A percentile compares a stretch with the other conserved stretches of the same genome.
These are phyloP conservation scores for Epizoanthus ramosus DNA, from an alignment of 92 coral and sea anemone species.

Conservation along the genomic window DNA sequence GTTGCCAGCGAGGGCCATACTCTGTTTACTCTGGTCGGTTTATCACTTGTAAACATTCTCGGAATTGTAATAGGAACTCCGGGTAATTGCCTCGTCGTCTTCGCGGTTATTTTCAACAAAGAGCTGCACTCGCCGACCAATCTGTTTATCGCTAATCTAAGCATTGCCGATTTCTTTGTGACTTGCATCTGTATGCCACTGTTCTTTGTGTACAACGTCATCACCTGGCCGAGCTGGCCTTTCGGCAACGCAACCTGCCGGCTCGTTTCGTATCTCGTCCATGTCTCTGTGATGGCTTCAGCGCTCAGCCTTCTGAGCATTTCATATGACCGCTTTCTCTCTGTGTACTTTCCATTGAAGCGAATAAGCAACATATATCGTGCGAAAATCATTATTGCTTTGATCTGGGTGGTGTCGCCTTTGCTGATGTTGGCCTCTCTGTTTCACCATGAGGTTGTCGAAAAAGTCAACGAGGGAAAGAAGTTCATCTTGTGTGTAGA, in stretches of 20 bases:
- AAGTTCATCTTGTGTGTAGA: slow-evolving; percentile 61
- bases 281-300: slow-evolving; percentile 83
- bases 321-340: slow-evolving; percentile 76
- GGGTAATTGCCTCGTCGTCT: slow-evolving; percentile 71
- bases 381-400: slow-evolving; percentile 58
- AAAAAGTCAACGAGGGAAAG: slow-evolving; percentile 33
- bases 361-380: slow-evolving; percentile 52
- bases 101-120: slow-evolving; percentile 69
- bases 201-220: slow-evolving; percentile 74
- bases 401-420: slow-evolving; percentile 81
- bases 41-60: slow-evolving; percentile 59
- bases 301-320: slow-evolving; percentile 76
- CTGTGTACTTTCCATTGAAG: slow-evolving; percentile 72
- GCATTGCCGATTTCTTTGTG: slow-evolving; percentile 71
- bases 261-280: slow-evolving; percentile 67
- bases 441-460: slow-evolving; percentile 60
- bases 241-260: slow-evolving; percentile 69
- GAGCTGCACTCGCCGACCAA: slow-evolving; percentile 75
- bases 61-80: slow-evolving; percentile 61
- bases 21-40: slow-evolving; percentile 43
- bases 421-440: slow-evolving; percentile 71
- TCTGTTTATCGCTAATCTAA: slow-evolving; percentile 73
- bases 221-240: slow-evolving; percentile 83
- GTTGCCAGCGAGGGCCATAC: slow-evolving; percentile 5
- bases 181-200: slow-evolving; percentile 78